phyloP scores from a whole-genome alignment of 1,140 invertebrate species.

The Battus philenor region DNA sequence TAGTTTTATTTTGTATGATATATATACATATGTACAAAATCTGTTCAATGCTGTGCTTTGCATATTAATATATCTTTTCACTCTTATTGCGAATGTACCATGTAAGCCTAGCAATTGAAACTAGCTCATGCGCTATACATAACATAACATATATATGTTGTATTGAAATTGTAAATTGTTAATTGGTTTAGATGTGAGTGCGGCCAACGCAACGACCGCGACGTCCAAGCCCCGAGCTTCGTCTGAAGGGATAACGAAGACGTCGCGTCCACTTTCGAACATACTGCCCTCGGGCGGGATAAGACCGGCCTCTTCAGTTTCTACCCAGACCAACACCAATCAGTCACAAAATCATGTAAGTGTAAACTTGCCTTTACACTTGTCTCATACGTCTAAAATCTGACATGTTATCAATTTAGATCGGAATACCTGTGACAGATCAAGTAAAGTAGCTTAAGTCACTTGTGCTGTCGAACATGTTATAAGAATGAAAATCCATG shows the following conservation, averaged over 20 bases:
- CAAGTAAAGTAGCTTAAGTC: too few species aligned
- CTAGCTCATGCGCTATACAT: too few species aligned
- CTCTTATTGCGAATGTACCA: too few species aligned
- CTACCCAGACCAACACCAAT: slow-evolving; percentile 83
- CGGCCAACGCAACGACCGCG: slow-evolving; percentile 43
- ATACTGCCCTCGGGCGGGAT: slow-evolving; percentile 83
- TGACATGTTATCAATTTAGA: not conserved
- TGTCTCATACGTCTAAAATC: not conserved
- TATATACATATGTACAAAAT: too few species aligned
- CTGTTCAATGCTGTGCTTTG: too few species aligned
- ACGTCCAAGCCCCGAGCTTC: slow-evolving; percentile 52
- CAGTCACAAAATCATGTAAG: slow-evolving; percentile 78
- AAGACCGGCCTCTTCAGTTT: slow-evolving; percentile 83
- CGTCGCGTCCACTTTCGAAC: slow-evolving; percentile 78
- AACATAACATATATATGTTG: too few species aligned
- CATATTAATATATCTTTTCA: too few species aligned
- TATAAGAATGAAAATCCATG: too few species aligned
- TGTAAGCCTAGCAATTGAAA: too few species aligned
- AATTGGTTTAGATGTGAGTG: slow-evolving; percentile 41
- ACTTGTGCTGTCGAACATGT: too few species aligned
- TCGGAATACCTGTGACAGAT: not conserved
- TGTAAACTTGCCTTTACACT: slow-evolving; percentile 2
- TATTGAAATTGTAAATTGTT: too few species aligned
- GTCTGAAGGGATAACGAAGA: slow-evolving; percentile 75
- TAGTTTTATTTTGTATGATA: too few species aligned